These are phyloP conservation scores for Nomada ruficornis DNA, from an alignment of 2,888 invertebrate species.

Conservation along the genomic window DNA sequence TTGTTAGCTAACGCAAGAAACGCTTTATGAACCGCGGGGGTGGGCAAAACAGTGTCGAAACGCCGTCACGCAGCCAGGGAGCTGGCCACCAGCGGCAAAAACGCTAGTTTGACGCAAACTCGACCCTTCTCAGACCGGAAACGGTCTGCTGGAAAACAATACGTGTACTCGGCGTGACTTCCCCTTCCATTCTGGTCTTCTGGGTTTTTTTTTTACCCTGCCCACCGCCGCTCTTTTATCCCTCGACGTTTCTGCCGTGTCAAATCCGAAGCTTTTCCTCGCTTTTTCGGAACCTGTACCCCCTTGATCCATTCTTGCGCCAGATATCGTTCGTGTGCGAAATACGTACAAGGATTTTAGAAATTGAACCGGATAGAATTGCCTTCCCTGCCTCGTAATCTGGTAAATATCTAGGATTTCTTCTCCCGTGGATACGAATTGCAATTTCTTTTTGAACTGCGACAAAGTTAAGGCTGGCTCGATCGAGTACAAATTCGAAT, in stretches of 20 bases:
- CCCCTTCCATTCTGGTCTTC: constrained; percentile 2
- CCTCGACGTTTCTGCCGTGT: constrained; percentile 15
- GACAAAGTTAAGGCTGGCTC: neutral
- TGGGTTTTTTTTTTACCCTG: neutral
- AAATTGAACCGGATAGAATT: constrained; percentile 22
- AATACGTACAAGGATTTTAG: constrained; percentile 19
- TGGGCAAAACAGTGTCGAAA: constrained; percentile 62
- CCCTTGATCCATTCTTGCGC: neutral
- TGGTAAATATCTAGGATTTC: neutral
- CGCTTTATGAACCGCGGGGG: constrained; percentile 48
- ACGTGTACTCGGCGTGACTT: constrained; percentile 33
- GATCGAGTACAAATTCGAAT: neutral
- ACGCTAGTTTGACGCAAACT: constrained; percentile 66
- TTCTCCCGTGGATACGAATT: neutral
- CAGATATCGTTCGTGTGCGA: neutral
- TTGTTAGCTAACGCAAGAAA: constrained; percentile 57
- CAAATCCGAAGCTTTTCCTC: constrained; percentile 19
- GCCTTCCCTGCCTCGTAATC: neutral
- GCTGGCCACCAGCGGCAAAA: constrained; percentile 53
- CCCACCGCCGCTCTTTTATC: constrained; percentile 34
- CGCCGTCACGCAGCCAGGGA: constrained; percentile 55
- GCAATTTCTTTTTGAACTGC: neutral
- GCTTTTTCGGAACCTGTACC: constrained; percentile 1
- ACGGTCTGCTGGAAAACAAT: constrained; percentile 69
- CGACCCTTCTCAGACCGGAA: constrained; percentile 65